phyloP scores from a whole-genome alignment of 2,888 invertebrate species.

The Argyresthia goedartella region DNA sequence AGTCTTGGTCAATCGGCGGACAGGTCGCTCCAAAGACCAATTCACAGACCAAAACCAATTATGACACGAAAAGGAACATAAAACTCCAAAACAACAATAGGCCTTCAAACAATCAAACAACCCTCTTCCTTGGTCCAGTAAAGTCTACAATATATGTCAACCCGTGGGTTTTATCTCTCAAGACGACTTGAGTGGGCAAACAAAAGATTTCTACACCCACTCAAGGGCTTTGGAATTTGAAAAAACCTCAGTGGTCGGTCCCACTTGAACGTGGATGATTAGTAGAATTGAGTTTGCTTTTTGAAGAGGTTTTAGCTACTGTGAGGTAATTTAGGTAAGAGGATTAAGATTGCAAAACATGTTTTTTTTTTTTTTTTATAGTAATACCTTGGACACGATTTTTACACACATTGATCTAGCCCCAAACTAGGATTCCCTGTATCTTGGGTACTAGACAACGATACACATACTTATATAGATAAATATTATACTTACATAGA shows the following conservation, averaged over 20 bases:
- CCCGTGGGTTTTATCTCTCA: not conserved
- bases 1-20: too few species aligned
- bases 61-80: not conserved
- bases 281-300: not conserved
- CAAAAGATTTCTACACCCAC: slow-evolving; percentile 42
- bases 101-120: not conserved
- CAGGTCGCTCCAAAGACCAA: too few species aligned
- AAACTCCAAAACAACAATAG: not conserved
- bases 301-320: not conserved
- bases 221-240: slow-evolving; percentile 30
- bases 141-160: not conserved
- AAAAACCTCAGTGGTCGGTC: slow-evolving; percentile 23
- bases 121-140: not conserved
- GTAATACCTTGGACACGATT: too few species aligned
- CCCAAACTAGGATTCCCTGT: too few species aligned
- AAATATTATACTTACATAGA: too few species aligned
- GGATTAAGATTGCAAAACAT: too few species aligned
- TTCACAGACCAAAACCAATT: not conserved
- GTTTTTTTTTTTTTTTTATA: too few species aligned
- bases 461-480: too few species aligned
- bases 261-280: slow-evolving; percentile 24
- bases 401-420: too few species aligned
- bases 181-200: slow-evolving; percentile 27
- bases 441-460: too few species aligned
- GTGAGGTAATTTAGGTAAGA: too few species aligned